These are phyloP conservation scores for Halcyon senegalensis DNA, from an alignment of 2,113 vertebrate species.

Conservation along the genomic window DNA sequence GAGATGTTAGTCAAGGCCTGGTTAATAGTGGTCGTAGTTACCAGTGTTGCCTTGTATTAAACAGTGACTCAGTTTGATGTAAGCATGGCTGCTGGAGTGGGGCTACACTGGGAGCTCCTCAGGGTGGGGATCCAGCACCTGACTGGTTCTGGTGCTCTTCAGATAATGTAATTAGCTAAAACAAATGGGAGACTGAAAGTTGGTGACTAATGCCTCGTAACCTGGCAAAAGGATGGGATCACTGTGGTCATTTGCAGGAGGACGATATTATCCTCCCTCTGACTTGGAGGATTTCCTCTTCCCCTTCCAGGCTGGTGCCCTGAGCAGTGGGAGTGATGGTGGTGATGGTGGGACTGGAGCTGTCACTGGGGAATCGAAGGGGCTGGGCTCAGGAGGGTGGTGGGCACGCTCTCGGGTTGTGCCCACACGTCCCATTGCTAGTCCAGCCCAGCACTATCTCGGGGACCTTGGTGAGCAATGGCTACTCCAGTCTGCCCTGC, in stretches of 20 bases:
- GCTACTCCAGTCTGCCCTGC: background rate
- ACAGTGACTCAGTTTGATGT: background rate
- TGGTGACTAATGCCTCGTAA: background rate
- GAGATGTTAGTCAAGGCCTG: background rate
- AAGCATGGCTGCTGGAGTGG: too few relatives aligned
- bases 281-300: background rate
- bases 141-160: background rate
- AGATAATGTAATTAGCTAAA: background rate
- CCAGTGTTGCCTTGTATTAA: background rate
- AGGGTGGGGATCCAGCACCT: background rate
- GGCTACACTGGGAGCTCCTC: background rate
- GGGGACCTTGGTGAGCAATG: rapidly evolving
- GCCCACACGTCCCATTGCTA: rapidly evolving
- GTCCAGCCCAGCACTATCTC: background rate
- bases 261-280: background rate
- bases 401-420: rapidly evolving
- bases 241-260: background rate
- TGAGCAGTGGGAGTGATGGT: background rate
- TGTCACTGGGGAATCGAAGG: background rate
- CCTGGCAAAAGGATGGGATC: background rate
- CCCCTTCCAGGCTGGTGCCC: background rate
- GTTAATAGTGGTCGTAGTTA: background rate
- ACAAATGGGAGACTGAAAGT: background rate
- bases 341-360: background rate
- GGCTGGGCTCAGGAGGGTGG: background rate